A percentile compares a stretch with the other conserved stretches of the same genome.
Conservation (phyloP, 2,888 invertebrate species). For the Dyspetes luteomarginatus region DNA sequence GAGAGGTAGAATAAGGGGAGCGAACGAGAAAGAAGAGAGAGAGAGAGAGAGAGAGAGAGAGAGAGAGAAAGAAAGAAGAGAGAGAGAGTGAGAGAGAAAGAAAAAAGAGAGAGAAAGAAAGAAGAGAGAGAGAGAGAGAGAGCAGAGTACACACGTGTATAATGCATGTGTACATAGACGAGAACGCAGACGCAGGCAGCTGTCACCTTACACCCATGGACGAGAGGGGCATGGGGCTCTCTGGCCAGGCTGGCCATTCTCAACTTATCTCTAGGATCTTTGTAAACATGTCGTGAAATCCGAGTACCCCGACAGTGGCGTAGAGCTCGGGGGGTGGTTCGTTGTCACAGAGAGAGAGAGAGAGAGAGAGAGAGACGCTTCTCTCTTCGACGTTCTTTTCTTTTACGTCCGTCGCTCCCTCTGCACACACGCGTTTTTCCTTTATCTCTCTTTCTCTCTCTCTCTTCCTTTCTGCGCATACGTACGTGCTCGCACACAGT, state of each 20-base stretch:
- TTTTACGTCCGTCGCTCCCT: constrained; percentile 44
- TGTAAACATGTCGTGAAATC: constrained; percentile 84
- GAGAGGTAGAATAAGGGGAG: no score
- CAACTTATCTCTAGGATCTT: constrained; percentile 84
- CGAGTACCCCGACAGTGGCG: constrained; percentile 83
- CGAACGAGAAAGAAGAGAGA: no score
- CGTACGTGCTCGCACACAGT: neutral
- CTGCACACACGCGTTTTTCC: constrained; percentile 17
- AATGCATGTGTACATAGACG: constrained; percentile 57
- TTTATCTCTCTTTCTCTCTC: constrained; percentile 32
- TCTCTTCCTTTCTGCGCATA: constrained; percentile 45
- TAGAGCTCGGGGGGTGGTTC: constrained; percentile 77
- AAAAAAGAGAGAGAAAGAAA: no score
- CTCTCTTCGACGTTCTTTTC: constrained; percentile 32
- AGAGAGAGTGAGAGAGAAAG: no score
- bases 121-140: no score
- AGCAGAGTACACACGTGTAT: neutral
- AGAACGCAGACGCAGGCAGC: constrained; percentile 82
- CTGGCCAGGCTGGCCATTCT: constrained; percentile 82
- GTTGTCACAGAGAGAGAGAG: no score
- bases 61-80: no score
- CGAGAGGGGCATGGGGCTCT: constrained; percentile 64
- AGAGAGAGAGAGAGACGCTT: no score
- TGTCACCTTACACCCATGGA: constrained; percentile 83
- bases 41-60: no score